These are phyloP conservation scores for Anaspis maculata DNA, from an alignment of 2,888 invertebrate genomes.

Conservation along the genomic window DNA sequence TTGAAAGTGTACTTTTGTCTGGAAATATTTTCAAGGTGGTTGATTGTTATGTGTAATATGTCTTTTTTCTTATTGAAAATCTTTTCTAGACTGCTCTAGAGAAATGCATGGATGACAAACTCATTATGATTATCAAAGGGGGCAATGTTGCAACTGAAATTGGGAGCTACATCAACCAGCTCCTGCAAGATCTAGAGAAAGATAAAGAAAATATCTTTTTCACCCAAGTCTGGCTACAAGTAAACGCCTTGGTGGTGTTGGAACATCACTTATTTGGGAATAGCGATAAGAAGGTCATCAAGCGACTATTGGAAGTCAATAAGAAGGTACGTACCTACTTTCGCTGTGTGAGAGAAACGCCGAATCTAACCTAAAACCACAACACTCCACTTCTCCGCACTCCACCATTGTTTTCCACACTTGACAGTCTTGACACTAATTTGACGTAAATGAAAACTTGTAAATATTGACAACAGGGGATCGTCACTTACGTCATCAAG, in stretches of 20 bases:
- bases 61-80: constrained; percentile 17
- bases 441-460: no score
- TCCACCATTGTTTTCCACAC: no score
- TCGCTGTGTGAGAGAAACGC: no score
- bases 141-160: constrained; percentile 50
- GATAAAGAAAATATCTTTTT: constrained; percentile 46
- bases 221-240: constrained; percentile 54
- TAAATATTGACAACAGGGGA: no score
- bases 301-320: constrained; percentile 65
- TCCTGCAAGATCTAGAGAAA: constrained; percentile 55
- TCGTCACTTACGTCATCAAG: no score
- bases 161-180: constrained; percentile 54
- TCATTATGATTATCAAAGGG: constrained; percentile 32
- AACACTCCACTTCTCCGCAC: no score
- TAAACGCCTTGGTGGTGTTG: constrained; percentile 61
- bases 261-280: constrained; percentile 65
- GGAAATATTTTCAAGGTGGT: constrained; percentile 63
- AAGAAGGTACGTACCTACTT: constrained; percentile 54
- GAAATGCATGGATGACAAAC: constrained; percentile 32
- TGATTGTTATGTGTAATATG: constrained; percentile 1
- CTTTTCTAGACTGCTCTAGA: constrained; percentile 34
- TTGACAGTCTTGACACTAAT: no score
- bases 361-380: constrained; percentile 1
- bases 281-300: constrained; percentile 68
- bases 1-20: constrained; percentile 58